A percentile compares a stretch with the other conserved stretches of the same genome.
phyloP scores from a whole-genome alignment of 1,140 invertebrate species.

The Tetramorium simillimum region DNA sequence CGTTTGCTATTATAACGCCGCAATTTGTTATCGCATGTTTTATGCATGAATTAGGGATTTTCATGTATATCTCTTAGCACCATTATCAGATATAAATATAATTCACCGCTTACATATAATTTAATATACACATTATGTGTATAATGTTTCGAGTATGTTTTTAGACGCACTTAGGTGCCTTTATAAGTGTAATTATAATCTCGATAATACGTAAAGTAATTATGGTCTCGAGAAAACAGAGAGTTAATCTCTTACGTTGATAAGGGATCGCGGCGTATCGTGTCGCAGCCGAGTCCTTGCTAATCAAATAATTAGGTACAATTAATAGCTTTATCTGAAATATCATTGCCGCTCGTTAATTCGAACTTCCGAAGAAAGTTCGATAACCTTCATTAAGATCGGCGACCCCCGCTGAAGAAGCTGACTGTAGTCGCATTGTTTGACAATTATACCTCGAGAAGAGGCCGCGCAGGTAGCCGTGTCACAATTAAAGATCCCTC shows the following conservation, averaged over 20 bases:
- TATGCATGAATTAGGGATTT: not conserved
- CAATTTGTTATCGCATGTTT: conserved; percentile 42
- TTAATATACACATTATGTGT: not conserved
- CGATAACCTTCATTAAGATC: conserved; percentile 4
- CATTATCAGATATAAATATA: not conserved
- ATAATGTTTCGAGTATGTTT: not conserved
- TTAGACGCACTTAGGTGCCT: not conserved
- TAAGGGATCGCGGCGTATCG: not conserved
- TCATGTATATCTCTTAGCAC: conserved; percentile 5
- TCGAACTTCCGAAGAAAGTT: not conserved
- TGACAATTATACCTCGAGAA: not conserved
- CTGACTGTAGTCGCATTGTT: not conserved
- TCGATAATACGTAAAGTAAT: too few species aligned
- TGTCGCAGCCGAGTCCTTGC: not conserved
- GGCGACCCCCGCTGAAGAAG: not conserved
- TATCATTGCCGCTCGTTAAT: not conserved
- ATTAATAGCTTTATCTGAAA: conserved; percentile 27
- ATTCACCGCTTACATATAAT: not conserved
- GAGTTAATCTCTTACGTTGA: not conserved
- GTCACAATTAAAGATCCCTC: conserved; percentile 30
- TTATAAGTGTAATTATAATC: not conserved
- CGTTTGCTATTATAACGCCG: not conserved
- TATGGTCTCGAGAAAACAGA: not conserved
- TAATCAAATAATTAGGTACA: conserved; percentile 3
- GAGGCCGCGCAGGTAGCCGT: not conserved